phyloP scores from a whole-genome alignment of 2,113 vertebrate species.

The Naja naja region DNA sequence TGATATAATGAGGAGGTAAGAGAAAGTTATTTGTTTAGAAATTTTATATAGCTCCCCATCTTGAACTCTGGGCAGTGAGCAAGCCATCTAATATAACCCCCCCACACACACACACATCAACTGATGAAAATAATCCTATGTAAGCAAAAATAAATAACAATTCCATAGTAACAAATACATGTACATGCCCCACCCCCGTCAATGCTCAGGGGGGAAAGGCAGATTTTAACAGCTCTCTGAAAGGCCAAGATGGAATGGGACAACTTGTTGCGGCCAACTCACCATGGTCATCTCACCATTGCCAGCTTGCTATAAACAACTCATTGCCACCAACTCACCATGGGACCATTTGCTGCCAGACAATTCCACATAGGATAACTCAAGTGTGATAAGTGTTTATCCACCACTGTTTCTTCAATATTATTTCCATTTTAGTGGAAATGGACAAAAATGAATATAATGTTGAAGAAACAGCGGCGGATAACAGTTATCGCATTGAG shows the following conservation, averaged over 20 bases:
- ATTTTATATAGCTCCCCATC: not conserved
- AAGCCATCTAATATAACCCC: not conserved
- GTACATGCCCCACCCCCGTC: not conserved
- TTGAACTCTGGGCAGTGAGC: not conserved
- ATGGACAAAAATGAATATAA: not conserved
- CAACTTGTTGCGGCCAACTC: not conserved
- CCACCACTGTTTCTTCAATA: not conserved
- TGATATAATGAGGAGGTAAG: slow-evolving; percentile 48
- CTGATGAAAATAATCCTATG: not conserved
- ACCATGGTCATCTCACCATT: not conserved
- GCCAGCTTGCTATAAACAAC: not conserved
- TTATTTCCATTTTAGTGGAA: not conserved
- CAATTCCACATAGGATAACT: not conserved
- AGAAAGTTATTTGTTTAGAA: not conserved
- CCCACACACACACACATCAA: not conserved
- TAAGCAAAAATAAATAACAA: not conserved
- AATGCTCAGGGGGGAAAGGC: not conserved
- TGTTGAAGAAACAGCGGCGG: not conserved
- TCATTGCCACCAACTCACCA: not conserved
- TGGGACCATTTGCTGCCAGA: not conserved
- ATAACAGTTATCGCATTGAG: not conserved
- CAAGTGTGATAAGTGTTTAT: not conserved
- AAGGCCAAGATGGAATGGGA: not conserved
- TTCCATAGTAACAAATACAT: not conserved
- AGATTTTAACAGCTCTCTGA: not conserved